Base-by-base conservation (phyloP, 2,888 invertebrate species). In the Scaptomyza tumidula region DNA sequence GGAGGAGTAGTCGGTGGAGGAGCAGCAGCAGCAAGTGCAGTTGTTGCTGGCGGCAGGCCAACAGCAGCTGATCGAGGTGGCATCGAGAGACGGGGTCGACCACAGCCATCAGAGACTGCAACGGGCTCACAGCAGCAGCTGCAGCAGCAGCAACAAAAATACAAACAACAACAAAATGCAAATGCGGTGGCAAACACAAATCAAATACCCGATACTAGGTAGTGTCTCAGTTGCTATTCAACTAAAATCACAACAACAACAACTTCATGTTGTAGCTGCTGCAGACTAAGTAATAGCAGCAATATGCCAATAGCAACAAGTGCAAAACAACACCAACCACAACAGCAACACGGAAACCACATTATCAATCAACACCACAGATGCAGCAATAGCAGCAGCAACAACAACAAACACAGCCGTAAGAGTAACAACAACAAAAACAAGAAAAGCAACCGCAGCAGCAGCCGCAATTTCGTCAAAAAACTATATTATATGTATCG, bases 131-230 rank as follows among this genome's bases (percentile, higher is more conserved):
- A 84, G 64, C 83, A 80, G 65, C 88, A 71, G 67, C 68, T 55
- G 48, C 74, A 77, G 35, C 80, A 80, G 29, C 83, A 80, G 56
- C 79, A 90, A 77, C 90, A 90, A 71, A 90, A 91, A 89, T 88
- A 89, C 66, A 91, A 92, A 84, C 89, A 52, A 83, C 89, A 52
- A 83, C 89, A 89, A 62, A 86, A 75, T 80, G 75, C 87, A 75
- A 88, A 75, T 72, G 81, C 91, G 80, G 80, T 80, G 65, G 77
- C 91, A 86, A 88, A 89, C 71, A 86, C 92, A 89, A 92, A 92
- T 90, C 91, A 92, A 90, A 90, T 92, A 82, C 92, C 92, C 72
- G 92, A 92, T 89, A 90, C 92, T 92, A 92, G 92, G 92, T 92
- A 92, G 92, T 92, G 92, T 78, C 90, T 90, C 84, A 59, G 65